These are phyloP conservation scores for Limnephilus rhombicus DNA, from an alignment of 2,888 invertebrate species.

Conservation along the genomic window DNA sequence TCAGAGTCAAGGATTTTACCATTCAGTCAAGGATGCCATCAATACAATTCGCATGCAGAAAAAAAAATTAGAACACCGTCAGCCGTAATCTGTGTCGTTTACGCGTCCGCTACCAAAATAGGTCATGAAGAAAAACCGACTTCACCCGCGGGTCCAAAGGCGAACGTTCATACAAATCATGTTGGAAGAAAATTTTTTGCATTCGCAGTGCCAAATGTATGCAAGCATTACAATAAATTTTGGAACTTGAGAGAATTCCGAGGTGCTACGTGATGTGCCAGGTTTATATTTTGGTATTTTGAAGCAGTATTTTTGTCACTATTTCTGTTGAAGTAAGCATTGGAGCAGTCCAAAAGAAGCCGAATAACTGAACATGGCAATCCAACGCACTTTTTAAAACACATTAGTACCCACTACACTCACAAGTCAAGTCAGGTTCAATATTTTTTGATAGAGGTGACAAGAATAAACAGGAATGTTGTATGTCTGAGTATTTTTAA, in stretches of 20 bases:
- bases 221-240: background rate
- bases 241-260: background rate
- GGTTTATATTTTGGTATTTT: background rate
- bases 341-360: background rate
- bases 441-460: background rate
- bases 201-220: background rate
- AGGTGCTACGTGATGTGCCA: background rate
- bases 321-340: background rate
- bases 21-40: background rate
- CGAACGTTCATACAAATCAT: background rate
- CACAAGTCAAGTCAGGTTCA: background rate
- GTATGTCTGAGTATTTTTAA: background rate
- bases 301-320: background rate
- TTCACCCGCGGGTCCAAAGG: background rate
- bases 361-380: background rate
- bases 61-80: background rate
- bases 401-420: background rate
- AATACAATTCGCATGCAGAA: background rate
- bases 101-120: slow-evolving; percentile 56
- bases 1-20: background rate
- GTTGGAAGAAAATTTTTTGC: background rate
- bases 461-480: background rate
- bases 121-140: slow-evolving; percentile 14
- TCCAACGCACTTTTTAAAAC: background rate
- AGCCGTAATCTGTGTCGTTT: background rate